Evolutionary conservation across 1,140 invertebrate genomes (phyloP).

Genomic region (fruit fly (Drosophila melanogaster)): DNA sequence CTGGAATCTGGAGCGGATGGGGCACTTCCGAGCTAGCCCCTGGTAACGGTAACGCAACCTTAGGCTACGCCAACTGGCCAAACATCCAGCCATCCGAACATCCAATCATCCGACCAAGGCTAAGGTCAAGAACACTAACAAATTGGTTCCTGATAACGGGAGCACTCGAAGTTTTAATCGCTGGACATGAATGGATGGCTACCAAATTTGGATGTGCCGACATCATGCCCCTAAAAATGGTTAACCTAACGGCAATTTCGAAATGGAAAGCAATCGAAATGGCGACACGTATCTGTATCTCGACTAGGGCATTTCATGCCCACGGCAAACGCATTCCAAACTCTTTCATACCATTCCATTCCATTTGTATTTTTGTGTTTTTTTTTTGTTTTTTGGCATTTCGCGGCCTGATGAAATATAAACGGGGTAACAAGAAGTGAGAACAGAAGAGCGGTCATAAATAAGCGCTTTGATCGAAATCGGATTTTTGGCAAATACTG

Average conservation of each 20-base stretch:
- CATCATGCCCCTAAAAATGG: neutral
- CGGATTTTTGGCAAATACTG: conserved; percentile 60
- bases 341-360: conserved; percentile 2
- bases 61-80: neutral
- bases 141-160: too few species aligned
- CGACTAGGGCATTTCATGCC: neutral
- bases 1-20: conserved; percentile 7
- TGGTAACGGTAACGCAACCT: conserved; percentile 9
- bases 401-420: conserved; percentile 64
- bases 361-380: too few species aligned
- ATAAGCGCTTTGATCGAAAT: conserved; percentile 61
- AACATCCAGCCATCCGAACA: too few species aligned
- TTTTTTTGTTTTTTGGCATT: conserved; percentile 22
- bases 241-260: conserved; percentile 1
- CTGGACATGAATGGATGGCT: too few species aligned
- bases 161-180: neutral
- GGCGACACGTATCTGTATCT: conserved; percentile 3
- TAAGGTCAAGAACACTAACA: too few species aligned
- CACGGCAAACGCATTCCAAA: conserved; percentile 33
- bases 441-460: conserved; percentile 30
- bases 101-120: too few species aligned
- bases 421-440: conserved; percentile 4
- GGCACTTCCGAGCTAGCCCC: neutral
- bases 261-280: neutral
- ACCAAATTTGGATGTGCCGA: too few species aligned